These are phyloP conservation scores for Strigamia crassipes DNA, from an alignment of 2,888 invertebrate genomes.

Conservation along the genomic window DNA sequence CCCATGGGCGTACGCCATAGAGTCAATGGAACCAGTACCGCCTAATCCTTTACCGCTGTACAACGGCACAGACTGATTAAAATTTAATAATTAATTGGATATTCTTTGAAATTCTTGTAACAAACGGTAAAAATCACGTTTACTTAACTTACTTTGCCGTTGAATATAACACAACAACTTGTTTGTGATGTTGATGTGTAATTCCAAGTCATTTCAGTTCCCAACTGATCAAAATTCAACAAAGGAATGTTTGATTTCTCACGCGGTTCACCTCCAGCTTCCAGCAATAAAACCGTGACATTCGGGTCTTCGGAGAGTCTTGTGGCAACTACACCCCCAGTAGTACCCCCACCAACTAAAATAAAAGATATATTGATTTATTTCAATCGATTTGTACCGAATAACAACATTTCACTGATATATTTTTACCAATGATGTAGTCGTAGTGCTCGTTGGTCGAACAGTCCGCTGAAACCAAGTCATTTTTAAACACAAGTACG, in stretches of 20 bases:
- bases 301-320: not conserved
- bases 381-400: too few relatives aligned
- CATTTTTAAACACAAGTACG: too few relatives aligned
- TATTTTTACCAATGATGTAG: too few relatives aligned
- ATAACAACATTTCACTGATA: too few relatives aligned
- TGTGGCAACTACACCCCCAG: not conserved
- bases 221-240: not conserved
- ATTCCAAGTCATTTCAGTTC: slow-evolving; percentile 16
- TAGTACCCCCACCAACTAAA: not conserved
- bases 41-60: not conserved
- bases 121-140: too few relatives aligned
- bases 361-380: too few relatives aligned
- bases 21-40: not conserved
- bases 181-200: not conserved
- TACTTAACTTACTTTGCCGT: not conserved
- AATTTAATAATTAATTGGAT: too few relatives aligned
- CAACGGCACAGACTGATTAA: not conserved
- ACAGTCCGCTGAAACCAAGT: too few relatives aligned
- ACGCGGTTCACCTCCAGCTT: not conserved
- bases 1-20: slow-evolving; percentile 66
- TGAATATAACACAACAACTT: not conserved
- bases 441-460: too few relatives aligned
- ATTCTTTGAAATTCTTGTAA: too few relatives aligned
- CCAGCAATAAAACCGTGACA: not conserved
- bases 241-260: not conserved